Conservation (phyloP, 2,888 invertebrate genomes). For the Ectropis crepuscularia region DNA sequence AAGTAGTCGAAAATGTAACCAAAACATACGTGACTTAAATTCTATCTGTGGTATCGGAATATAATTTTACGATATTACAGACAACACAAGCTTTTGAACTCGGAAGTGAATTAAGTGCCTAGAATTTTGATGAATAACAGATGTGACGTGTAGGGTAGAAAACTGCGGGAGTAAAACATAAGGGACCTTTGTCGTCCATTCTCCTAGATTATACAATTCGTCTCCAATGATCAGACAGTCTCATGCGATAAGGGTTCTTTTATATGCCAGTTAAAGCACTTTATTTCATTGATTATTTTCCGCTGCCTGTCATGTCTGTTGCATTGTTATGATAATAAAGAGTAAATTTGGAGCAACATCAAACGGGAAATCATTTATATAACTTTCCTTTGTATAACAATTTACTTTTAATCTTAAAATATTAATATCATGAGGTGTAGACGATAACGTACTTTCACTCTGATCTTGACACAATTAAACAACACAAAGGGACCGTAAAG, state of each 20-base stretch:
- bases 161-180: slow-evolving; percentile 6
- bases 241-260: slow-evolving; percentile 23
- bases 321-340: slow-evolving; percentile 24
- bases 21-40: slow-evolving; percentile 29
- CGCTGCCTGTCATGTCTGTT: slow-evolving; percentile 15
- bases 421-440: slow-evolving; percentile 1
- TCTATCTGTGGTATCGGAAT: slow-evolving; percentile 7
- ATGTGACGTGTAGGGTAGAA: slow-evolving; percentile 1
- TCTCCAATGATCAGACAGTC: slow-evolving; percentile 21
- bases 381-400: slow-evolving; percentile 13
- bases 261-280: slow-evolving; percentile 23
- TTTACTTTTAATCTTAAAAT: slow-evolving; percentile 8
- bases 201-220: slow-evolving; percentile 4
- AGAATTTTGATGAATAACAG: slow-evolving; percentile 23
- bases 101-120: slow-evolving; percentile 26
- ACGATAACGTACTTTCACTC: neutral
- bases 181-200: slow-evolving; percentile 3
- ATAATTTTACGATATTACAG: slow-evolving; percentile 15
- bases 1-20: slow-evolving; percentile 19
- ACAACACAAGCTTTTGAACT: slow-evolving; percentile 9
- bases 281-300: slow-evolving; percentile 24
- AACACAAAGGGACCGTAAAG: neutral
- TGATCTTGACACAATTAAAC: neutral
- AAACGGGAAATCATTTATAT: slow-evolving; percentile 10
- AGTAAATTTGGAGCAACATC: slow-evolving; percentile 11